These are phyloP conservation scores for Aphaenogaster ashmeadi DNA, from an alignment of 1,140 invertebrate species.

Conservation along the genomic window DNA sequence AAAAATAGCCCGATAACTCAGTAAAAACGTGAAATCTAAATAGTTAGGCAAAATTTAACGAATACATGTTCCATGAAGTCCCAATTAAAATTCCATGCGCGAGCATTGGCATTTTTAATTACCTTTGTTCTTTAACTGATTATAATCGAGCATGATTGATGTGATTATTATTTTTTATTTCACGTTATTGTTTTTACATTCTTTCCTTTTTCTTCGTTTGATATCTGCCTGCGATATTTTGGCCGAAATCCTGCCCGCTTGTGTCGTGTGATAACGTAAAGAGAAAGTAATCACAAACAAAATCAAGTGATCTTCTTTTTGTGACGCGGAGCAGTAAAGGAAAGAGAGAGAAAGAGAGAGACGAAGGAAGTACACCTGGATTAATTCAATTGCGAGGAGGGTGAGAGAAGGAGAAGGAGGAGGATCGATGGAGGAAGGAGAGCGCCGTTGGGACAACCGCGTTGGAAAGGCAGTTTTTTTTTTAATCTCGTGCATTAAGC, in stretches of 20 bases:
- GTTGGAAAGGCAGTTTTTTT: conserved; percentile 39
- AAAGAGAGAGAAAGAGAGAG: conserved; percentile 34
- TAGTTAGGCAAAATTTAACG: background rate
- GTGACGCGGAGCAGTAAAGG: conserved; percentile 59
- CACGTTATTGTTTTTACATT: conserved; percentile 25
- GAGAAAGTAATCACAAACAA: conserved; percentile 32
- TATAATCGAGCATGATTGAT: conserved; percentile 49
- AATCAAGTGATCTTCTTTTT: conserved; percentile 62
- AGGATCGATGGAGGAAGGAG: conserved; percentile 27
- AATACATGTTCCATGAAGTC: background rate
- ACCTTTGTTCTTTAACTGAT: conserved; percentile 17
- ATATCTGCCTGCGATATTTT: conserved; percentile 49
- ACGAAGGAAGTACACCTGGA: conserved; percentile 36
- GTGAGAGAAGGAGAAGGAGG: background rate
- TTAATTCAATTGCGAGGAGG: conserved; percentile 38
- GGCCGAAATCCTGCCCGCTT: conserved; percentile 46
- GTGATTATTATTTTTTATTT: conserved; percentile 45
- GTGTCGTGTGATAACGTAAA: conserved; percentile 47
- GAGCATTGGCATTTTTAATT: background rate
- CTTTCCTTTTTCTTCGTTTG: conserved; percentile 24
- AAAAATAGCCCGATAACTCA: background rate
- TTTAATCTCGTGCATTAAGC: conserved; percentile 33
- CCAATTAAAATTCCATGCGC: background rate
- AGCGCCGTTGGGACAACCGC: conserved; percentile 1
- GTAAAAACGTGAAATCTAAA: conserved; percentile 1